phyloP scores from a whole-genome alignment of 1,140 invertebrate species.

The Halyomorpha halys region DNA sequence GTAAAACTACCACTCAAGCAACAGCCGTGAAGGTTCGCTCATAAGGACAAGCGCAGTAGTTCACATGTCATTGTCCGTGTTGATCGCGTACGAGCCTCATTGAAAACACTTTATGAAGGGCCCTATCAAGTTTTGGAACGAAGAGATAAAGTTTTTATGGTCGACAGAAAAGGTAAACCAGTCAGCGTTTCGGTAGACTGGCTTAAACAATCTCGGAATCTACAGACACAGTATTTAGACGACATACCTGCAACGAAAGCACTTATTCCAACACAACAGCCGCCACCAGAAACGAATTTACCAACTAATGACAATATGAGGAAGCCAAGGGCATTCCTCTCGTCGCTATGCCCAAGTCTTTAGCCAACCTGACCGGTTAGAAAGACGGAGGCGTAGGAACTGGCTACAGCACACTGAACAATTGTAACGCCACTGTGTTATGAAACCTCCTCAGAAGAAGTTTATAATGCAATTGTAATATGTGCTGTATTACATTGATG shows the following conservation, averaged over 20 bases:
- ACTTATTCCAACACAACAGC: neutral
- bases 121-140: constrained; percentile 1
- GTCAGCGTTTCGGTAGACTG: neutral
- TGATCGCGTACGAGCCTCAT: neutral
- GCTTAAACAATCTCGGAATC: too few relatives aligned
- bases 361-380: neutral
- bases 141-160: neutral
- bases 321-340: neutral
- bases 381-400: neutral
- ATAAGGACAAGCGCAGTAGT: too few relatives aligned
- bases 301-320: neutral
- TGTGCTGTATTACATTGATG: too few relatives aligned
- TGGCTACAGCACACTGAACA: too few relatives aligned
- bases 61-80: neutral
- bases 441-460: too few relatives aligned
- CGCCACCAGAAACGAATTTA: neutral
- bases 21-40: too few relatives aligned
- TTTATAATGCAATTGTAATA: too few relatives aligned
- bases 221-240: too few relatives aligned
- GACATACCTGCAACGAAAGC: too few relatives aligned
- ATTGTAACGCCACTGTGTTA: too few relatives aligned
- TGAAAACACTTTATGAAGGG: neutral
- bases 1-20: too few relatives aligned
- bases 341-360: neutral
- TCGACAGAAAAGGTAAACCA: neutral